These are phyloP conservation scores for Benitochromis conjunctus DNA, from an alignment of 2,113 vertebrate genomes.

Conservation along the genomic window DNA sequence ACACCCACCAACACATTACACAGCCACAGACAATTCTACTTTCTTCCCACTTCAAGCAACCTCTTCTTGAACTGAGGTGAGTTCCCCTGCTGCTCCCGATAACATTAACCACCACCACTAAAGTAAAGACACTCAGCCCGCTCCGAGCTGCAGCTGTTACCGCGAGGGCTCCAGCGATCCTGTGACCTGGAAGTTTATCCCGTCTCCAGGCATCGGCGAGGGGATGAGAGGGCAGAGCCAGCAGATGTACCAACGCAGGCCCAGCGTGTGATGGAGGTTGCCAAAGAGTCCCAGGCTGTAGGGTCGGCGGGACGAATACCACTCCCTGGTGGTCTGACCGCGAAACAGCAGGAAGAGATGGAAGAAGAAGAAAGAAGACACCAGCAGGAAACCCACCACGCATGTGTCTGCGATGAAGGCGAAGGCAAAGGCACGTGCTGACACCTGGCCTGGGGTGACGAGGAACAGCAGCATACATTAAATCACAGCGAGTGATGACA, in stretches of 20 bases:
- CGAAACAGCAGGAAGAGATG: constrained; percentile 79
- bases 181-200: constrained; percentile 77
- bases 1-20: not conserved
- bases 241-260: constrained; percentile 79
- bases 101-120: constrained; percentile 6
- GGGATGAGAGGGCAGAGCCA: constrained; percentile 84
- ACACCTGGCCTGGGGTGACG: constrained; percentile 76
- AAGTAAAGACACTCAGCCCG: not conserved
- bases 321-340: constrained; percentile 88
- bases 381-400: constrained; percentile 82
- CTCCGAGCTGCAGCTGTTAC: constrained; percentile 3
- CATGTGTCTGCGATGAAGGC: constrained; percentile 88
- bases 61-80: not conserved
- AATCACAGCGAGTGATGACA: not conserved
- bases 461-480: not conserved
- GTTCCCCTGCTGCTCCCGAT: not conserved
- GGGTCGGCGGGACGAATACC: constrained; percentile 76
- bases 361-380: constrained; percentile 84
- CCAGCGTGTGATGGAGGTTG: constrained; percentile 78
- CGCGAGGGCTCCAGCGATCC: constrained; percentile 66
- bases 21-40: not conserved
- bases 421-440: constrained; percentile 78
- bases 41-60: not conserved
- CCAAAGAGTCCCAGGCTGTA: constrained; percentile 75
- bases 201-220: constrained; percentile 82